These are phyloP conservation scores for Lycodopsis pacificus DNA, from an alignment of 2,797 vertebrate species.

Conservation along the genomic window DNA sequence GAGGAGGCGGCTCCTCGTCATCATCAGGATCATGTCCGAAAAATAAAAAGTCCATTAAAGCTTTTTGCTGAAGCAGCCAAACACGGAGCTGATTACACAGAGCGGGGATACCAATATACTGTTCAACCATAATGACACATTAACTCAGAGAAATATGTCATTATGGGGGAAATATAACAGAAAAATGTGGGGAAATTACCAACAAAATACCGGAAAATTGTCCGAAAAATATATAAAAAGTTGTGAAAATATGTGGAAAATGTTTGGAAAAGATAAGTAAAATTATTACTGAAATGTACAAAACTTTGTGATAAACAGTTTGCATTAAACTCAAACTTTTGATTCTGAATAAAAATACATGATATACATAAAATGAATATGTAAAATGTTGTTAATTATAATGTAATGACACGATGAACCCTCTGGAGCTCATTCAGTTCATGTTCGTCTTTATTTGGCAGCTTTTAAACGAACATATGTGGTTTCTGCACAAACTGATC, in stretches of 20 bases:
- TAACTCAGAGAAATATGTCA: not conserved
- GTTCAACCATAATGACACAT: not conserved
- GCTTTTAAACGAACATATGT: too few relatives aligned
- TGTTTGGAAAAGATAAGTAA: not conserved
- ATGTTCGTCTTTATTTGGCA: too few relatives aligned
- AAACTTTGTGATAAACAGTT: not conserved
- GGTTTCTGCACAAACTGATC: too few relatives aligned
- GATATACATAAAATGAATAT: too few relatives aligned
- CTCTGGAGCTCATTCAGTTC: too few relatives aligned
- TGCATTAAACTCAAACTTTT: not conserved
- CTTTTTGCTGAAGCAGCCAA: slow-evolving; percentile 39
- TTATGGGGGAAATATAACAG: not conserved
- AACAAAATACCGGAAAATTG: not conserved
- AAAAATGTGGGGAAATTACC: not conserved
- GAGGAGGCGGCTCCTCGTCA: not conserved
- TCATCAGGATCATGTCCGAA: not conserved
- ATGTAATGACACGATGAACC: too few relatives aligned
- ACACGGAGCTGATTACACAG: slow-evolving; percentile 47
- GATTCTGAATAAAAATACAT: not conserved
- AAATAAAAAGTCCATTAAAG: slow-evolving; percentile 51
- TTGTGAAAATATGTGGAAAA: too few relatives aligned
- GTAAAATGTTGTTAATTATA: too few relatives aligned
- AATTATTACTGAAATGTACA: not conserved
- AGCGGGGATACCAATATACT: not conserved
- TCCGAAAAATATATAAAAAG: too few relatives aligned